These are phyloP conservation scores for Microcebus murinus DNA, from an alignment of 2,113 vertebrate species.

Conservation along the genomic window DNA sequence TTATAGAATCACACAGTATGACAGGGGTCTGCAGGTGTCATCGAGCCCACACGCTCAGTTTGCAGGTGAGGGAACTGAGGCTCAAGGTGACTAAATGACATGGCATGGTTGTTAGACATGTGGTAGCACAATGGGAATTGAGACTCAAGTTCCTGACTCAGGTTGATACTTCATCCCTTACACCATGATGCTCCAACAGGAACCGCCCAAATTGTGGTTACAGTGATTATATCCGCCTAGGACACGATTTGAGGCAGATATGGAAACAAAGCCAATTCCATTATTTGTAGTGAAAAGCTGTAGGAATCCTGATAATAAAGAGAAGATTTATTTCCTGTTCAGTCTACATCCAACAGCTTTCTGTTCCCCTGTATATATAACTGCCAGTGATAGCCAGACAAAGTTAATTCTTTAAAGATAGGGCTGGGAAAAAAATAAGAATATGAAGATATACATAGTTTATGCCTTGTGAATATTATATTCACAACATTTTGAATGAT, in stretches of 20 bases:
- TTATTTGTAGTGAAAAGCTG: background rate
- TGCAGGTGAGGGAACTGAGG: background rate
- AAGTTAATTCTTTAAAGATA: slow-evolving; percentile 30
- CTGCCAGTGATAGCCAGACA: slow-evolving; percentile 17
- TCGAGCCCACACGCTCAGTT: background rate
- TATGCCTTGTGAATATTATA: background rate
- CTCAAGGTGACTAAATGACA: background rate
- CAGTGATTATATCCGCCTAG: background rate
- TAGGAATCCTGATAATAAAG: background rate
- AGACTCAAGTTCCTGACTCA: background rate
- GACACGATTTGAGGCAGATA: background rate
- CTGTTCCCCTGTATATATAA: background rate
- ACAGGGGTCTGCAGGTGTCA: background rate
- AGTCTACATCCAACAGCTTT: background rate
- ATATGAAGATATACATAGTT: background rate
- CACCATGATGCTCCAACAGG: background rate
- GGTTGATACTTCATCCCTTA: background rate
- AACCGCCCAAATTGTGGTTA: background rate
- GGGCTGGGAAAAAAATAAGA: background rate
- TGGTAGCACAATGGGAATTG: background rate
- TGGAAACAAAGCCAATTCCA: background rate
- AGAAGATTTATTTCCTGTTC: background rate
- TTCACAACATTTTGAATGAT: background rate
- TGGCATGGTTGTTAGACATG: background rate
- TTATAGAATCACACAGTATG: background rate